Base-by-base conservation (phyloP, 2,113 vertebrate species). In the Salvator merianae region DNA sequence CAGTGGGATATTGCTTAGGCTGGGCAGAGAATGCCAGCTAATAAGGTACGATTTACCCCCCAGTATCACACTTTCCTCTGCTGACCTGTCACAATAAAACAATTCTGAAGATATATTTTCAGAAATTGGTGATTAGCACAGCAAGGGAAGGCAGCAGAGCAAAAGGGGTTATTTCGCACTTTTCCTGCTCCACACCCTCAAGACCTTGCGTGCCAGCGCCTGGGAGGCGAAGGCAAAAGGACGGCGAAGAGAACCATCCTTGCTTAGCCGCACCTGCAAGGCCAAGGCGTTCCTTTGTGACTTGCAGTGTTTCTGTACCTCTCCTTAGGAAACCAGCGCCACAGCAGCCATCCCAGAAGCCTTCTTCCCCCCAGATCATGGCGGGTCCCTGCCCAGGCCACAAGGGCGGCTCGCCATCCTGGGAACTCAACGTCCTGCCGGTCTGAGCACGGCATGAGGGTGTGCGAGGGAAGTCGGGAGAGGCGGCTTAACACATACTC, bases 61-160 rank as follows among this genome's bases (percentile, higher is more conserved):
- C 73, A 88, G 84, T 87, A 92, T 89, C 74, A 69, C 84, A 84
- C 89, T 94, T 92, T 92, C 93, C 92, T 94, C 88, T 88, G 89
- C 89, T 92, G 90, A 88, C 89, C 88, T 92, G 92, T 88, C 93
- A 90, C 80, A 91, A 88, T 90, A 89, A 91, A 94, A 93, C 91
- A 92, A 92, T 92, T 92, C 34, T 72, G 84, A 92, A 93, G 92
- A 95, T 87, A 55, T 90, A 93, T 91, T 93, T 93, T 90, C 90
- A 91, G 90, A 91, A 79, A 90, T 82, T 88, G 88, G 92, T 92
- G 92, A 93, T 94, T 94, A 93, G 90, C 88, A 85, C 93, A 91
- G 90, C 90, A 88, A 92, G 86, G 84, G 84, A 84, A 91, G 73
- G 76, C 66, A 47, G 90, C 78, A 83, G 86, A 90, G 89, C 75